Evolutionary conservation across 1,140 invertebrate species (phyloP), one percentile per base, ranked within the genome.

Genomic region (Daktulosphaira vitifoliae): DNA sequence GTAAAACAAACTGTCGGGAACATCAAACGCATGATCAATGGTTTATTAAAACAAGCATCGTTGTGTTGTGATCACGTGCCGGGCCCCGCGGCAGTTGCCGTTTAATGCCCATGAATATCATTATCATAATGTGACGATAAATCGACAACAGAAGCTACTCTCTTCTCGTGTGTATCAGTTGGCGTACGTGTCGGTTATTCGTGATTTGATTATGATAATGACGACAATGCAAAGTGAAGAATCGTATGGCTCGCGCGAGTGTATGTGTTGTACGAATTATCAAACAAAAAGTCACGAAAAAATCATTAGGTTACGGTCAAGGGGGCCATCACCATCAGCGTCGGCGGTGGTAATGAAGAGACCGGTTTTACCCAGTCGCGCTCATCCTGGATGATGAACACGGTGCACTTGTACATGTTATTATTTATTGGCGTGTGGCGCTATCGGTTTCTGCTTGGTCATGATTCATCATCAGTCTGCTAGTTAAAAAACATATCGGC

Each of bases 241-340:
- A 62, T 26, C 18, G 23, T 38, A 44, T 59, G n/a, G n/a, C n/a
- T 42, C 38, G 38, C 23, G 3, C 2, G 29, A 6, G 29, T 33
- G 29, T 33, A 33, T 33, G 29, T 33, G 29, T n/a, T 11, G 6
- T 22, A 38, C 22, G 39, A 16, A 33, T 62, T 22, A n/a, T 13
- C 2, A 48, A 48, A 48, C 42, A 26, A 48, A 62, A 59, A 42
- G 23, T 48, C 56, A 62, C 56, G 56, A 62, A 46, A 62, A 48
- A 62, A 29, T 13, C 25, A 62, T 62, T 62, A 62, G 38, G 25
- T 62, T 33, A 48, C 3, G 25, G 25, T 59, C 42, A 46, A 59
- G 39, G 25, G 25, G 3, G 25, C 39, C 25, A 62, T 25, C 56
- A 46, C 29, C 38, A 22, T 44, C n/a, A 11, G 29, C 29, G 11